Evolutionary conservation across 2,888 invertebrate genomes (phyloP), one percentile per base, ranked within the genome.

Genomic region (Hybos culiciformis): DNA sequence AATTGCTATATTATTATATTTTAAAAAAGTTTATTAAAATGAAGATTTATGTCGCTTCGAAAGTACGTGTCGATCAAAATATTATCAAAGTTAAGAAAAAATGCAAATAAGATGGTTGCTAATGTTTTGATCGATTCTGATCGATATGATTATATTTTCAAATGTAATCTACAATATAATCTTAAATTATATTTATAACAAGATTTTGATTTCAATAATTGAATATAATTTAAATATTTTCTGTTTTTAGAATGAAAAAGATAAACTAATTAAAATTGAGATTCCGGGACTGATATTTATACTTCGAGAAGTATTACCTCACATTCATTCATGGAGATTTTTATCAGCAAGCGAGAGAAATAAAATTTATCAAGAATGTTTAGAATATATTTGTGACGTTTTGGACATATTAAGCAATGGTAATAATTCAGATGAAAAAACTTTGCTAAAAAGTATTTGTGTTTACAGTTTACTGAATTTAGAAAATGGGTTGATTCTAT

Each of bases 271-370:
- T 0, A 71, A 73, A 39, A 67, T 76, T 12, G 68, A 77, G 31
- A 66, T 76, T 1, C 77, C 79, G 0, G 78, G 78, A 0, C 53
- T 79, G 1, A 66, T 77, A 39, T 70, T 79, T 43, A 58, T 78
- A 1, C 57, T 78, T 0, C 71, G 75, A 21, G 76, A 76, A 50
- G 73, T 78, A 1, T 77, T 80, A 50, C 75, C 78, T 0, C 73
- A 76, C 48, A 68, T 78, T 42, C 72, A 72, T 51, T 69, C 71
- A 2, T 78, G 78, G 79, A 69, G 73, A 5, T 77, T 73, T 56
- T 62, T 57, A 43, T 55, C 55, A 1, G 57, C 63, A 2, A 44
- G 54, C 2, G 71, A 71, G 11, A 69, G 71, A 7, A 66, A 71
- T 17, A 57, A 59, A 43, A 62, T 76, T 42, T 61, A 72, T 46